Percentiles rank a stretch among this genome's conserved stretches.
phyloP scores from a whole-genome alignment of 2,888 invertebrate genomes.

The Corythucha ciliata region DNA sequence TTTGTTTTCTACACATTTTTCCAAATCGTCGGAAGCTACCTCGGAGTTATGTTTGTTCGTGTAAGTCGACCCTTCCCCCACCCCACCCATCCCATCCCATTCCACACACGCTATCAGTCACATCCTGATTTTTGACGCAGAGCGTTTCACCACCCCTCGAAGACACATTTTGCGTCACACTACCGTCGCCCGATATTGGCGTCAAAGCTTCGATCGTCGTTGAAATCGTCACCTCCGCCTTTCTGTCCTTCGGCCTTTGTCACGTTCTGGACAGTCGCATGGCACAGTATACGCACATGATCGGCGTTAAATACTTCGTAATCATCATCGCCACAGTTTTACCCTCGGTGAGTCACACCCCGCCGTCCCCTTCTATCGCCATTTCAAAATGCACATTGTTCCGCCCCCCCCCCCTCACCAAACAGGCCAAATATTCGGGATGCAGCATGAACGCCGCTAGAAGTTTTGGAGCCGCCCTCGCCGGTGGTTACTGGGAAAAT shows the following conservation, averaged over 20 bases:
- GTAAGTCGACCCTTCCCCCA: conserved; percentile 33
- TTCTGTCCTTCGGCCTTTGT: conserved; percentile 42
- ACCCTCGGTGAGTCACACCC: conserved; percentile 36
- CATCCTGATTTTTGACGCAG: neutral
- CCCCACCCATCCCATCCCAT: neutral
- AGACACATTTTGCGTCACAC: conserved; percentile 41
- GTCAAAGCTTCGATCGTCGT: conserved; percentile 40
- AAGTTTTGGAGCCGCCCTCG: conserved; percentile 60
- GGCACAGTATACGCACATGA: conserved; percentile 40
- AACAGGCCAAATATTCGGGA: conserved; percentile 50
- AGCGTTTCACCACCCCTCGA: neutral
- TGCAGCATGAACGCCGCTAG: conserved; percentile 62
- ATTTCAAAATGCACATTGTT: too few species aligned
- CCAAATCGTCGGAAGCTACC: conserved; percentile 40
- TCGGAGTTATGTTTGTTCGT: conserved; percentile 42
- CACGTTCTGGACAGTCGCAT: conserved; percentile 43
- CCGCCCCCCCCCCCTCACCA: conserved; percentile 23
- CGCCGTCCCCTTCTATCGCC: too few species aligned
- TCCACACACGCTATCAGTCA: neutral
- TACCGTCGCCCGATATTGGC: conserved; percentile 27
- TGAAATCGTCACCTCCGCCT: conserved; percentile 41
- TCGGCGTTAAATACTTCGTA: conserved; percentile 43
- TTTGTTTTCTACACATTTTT: conserved; percentile 40
- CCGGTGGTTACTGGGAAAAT: conserved; percentile 53
- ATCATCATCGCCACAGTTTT: conserved; percentile 41